A percentile compares a stretch with the other conserved stretches of the same genome.
Conservation (phyloP, 2,797 vertebrate genomes). For the Myiotriccus ornatus region DNA sequence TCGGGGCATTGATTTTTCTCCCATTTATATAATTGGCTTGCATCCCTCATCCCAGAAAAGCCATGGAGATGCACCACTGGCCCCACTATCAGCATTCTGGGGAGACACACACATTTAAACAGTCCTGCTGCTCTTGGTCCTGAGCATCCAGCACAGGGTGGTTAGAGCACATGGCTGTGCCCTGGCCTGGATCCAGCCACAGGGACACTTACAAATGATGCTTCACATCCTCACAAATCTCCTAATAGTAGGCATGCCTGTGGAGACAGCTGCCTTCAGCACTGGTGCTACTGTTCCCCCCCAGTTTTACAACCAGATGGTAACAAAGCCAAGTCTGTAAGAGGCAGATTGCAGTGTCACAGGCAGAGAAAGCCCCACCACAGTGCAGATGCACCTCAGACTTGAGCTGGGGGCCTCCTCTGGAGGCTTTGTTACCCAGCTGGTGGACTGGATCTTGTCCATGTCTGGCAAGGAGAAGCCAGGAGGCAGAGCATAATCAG, state of each 20-base stretch:
- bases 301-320: not conserved
- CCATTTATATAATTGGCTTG: not conserved
- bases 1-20: not conserved
- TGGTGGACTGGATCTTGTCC: not conserved
- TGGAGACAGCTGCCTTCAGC: not conserved
- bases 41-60: not conserved
- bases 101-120: not conserved
- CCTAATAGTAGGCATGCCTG: not conserved
- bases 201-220: not conserved
- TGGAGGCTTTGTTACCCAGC: rapidly evolving
- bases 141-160: not conserved
- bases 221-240: not conserved
- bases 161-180: not conserved
- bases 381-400: not conserved
- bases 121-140: not conserved
- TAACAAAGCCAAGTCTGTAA: not conserved
- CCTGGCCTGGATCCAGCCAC: not conserved
- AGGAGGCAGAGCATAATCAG: rapidly evolving
- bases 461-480: not conserved
- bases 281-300: not conserved
- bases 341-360: not conserved
- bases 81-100: not conserved
- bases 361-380: rapidly evolving
- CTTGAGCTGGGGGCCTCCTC: not conserved
- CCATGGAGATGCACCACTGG: too few relatives aligned